Evolutionary conservation across 2,113 vertebrate genomes (phyloP), one percentile per base, ranked within the genome.

Genomic region (Hemiprocne comata): DNA sequence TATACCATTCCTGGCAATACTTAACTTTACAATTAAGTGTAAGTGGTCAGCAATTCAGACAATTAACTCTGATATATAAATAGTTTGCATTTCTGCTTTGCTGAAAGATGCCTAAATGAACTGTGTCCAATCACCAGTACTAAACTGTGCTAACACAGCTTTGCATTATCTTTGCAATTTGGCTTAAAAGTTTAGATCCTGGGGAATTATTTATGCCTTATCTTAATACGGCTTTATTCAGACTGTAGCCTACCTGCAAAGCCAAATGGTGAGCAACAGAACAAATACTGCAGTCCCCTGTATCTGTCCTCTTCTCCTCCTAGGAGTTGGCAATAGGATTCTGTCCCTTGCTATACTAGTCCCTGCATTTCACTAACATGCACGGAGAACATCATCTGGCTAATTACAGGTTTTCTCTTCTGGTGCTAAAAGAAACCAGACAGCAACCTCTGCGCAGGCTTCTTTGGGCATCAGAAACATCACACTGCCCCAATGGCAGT

Each of bases 141-240:
- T 46, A 54, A 88, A 54, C 10, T 53, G 5, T n/a, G 29, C 7
- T 67, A 2, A 1, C 17, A 67, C 1, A 51, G 18, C 13, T 66
- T n/a, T 55, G 42, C 23, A 33, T 4, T 53, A 54, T 51, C 12
- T 66, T n/a, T 55, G 38, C 20, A 33, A 4, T 48, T 66, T 51
- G 25, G 38, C n/a, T 55, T 48, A 55, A 10, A 57, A 70, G 4
- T 54, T 91, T 53, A 18, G 24, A 75, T 40, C 46, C 14, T 11
- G 65, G 26, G 29, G 36, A 58, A 51, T 28, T 0, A 0, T 67
- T 70, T 53, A 19, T 38, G 16, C 29, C 6, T 58, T 51, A 31
- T 14, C 40, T 73, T 70, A 72, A 58, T 26, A 67, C 3, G 48
- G 11, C 11, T 48, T 80, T 71, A 29, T 31, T 36, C 53, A 80